Base-by-base conservation (phyloP, 2,888 invertebrate species). In the Dicycla oo region DNA sequence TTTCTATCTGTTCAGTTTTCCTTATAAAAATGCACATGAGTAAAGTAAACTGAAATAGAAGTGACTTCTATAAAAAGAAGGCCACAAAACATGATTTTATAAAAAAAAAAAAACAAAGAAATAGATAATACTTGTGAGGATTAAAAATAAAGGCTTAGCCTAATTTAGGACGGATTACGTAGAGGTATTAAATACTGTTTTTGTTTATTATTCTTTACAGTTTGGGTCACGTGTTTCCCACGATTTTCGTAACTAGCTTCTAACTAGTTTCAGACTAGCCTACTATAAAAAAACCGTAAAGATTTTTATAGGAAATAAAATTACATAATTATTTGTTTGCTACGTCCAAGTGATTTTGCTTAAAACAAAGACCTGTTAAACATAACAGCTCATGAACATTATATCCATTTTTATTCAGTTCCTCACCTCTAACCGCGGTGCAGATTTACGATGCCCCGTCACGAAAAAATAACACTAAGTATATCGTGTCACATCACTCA, bases 401-500 rank as follows among this genome's bases (percentile, higher is more conserved):
- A n/a, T n/a, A n/a, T n/a, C 49, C 45, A 47, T 38, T 63, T 81
- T 54, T 64, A 57, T 62, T 30, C 20, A 23, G 54, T 73, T 61
- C 38, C 53, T 53, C 71, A 61, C 64, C 73, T 63, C 58, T 56
- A 72, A 76, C 45, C 38, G 80, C 38, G 13, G n/a, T 18, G 30
- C 54, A 49, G 54, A 83, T 73, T 73, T 69, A 83, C 47, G 64
- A 61, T 26, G n/a, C 40, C 51, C 30, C 57, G 58, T 56, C 69
- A 73, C 66, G 69, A 65, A 76, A n/a, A 53, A 53, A 68, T 49
- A 61, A 58, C 62, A 69, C 62, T 69, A n/a, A n/a, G n/a, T n/a
- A 71, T 49, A 56, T 69, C 58, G 60, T 58, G 51, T 75, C 75
- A 75, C 63, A 72, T 77, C 53, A 56, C 63, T 81, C 62, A 60